Conservation (phyloP, 2,113 vertebrate genomes). For the Mustela lutreola region DNA sequence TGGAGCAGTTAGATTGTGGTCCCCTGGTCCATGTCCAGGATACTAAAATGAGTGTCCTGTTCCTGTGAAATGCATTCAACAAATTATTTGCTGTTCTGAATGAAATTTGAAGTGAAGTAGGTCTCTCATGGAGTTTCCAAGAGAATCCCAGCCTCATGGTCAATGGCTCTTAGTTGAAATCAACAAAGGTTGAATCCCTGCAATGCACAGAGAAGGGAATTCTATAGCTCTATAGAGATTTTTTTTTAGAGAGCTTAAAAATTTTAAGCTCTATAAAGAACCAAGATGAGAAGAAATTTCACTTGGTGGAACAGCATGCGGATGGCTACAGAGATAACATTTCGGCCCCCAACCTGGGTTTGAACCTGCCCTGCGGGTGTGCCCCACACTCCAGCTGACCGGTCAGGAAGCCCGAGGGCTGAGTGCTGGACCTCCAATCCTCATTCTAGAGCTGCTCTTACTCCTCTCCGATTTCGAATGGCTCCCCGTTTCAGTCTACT, state of each 20-base stretch:
- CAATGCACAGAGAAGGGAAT: too few relatives aligned
- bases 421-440: rapidly evolving
- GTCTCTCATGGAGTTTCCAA: neutral
- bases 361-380: neutral
- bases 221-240: neutral
- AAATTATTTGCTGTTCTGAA: neutral
- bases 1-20: neutral
- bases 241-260: too few relatives aligned
- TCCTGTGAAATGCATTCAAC: neutral
- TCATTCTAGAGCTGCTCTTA: neutral
- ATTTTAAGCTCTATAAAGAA: neutral
- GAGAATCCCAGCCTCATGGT: neutral
- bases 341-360: neutral
- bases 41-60: neutral
- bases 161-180: neutral
- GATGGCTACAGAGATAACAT: neutral
- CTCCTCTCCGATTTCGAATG: neutral
- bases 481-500: neutral
- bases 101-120: neutral
- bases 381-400: neutral
- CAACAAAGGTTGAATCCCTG: neutral
- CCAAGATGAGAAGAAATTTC: neutral
- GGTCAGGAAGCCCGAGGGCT: neutral
- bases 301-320: neutral
- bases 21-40: neutral